Conservation (phyloP, 2,797 vertebrate genomes). For the Cryptoblepharus egeriae region DNA sequence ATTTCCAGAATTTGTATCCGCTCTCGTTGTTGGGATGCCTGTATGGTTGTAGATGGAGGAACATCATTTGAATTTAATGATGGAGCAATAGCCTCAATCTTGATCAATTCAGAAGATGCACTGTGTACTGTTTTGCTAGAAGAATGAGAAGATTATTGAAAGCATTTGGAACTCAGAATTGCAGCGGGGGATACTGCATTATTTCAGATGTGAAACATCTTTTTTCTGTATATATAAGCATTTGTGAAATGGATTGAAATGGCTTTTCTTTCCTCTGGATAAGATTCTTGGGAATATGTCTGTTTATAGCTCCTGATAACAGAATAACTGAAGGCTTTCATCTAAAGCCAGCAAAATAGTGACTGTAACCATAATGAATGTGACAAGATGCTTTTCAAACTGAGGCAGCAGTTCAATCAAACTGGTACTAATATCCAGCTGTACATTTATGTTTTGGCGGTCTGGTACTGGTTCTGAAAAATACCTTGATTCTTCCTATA, state of each 20-base stretch:
- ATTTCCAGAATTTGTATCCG: slow-evolving; percentile 88
- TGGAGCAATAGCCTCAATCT: slow-evolving; percentile 91
- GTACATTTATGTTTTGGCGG: slow-evolving; percentile 64
- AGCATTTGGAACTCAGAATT: slow-evolving; percentile 47
- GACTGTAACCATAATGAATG: slow-evolving; percentile 39
- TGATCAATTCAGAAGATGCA: slow-evolving; percentile 87
- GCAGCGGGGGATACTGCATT: slow-evolving; percentile 55
- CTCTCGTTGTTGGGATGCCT: slow-evolving; percentile 97
- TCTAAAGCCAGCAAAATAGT: slow-evolving; percentile 55
- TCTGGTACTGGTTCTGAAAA: slow-evolving; percentile 65
- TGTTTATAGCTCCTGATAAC: slow-evolving; percentile 52
- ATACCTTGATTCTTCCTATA: slow-evolving; percentile 56
- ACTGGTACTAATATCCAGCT: slow-evolving; percentile 66
- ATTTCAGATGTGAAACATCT: slow-evolving; percentile 42
- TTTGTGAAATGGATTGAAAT: slow-evolving; percentile 43
- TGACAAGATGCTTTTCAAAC: slow-evolving; percentile 54
- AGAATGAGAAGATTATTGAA: slow-evolving; percentile 69
- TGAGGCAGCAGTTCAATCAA: slow-evolving; percentile 62
- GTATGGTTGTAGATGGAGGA: slow-evolving; percentile 97
- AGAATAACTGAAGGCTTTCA: slow-evolving; percentile 38
- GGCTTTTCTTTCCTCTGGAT: slow-evolving; percentile 58
- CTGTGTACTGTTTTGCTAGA: slow-evolving; percentile 89
- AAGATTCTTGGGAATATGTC: slow-evolving; percentile 50
- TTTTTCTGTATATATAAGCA: slow-evolving; percentile 55
- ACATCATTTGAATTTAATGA: slow-evolving; percentile 99